Percentiles rank a stretch among this genome's conserved stretches.
phyloP scores from a whole-genome alignment of 2,113 vertebrate genomes.

The Dicrurus megarhynchus region DNA sequence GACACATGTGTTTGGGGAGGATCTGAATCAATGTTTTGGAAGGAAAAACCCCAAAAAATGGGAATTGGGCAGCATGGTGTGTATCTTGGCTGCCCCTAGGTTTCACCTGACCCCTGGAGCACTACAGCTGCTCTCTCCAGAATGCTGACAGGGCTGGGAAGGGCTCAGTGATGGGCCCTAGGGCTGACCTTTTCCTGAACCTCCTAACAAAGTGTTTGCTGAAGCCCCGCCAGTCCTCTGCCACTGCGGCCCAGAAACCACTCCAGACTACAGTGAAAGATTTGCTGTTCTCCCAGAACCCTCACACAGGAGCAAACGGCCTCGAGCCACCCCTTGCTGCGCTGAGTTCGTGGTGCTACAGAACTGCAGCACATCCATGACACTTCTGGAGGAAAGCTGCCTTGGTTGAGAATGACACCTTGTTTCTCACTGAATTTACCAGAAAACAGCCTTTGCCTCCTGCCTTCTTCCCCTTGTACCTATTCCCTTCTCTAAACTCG shows the following conservation, averaged over 20 bases:
- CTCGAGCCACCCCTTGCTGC: not conserved
- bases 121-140: not conserved
- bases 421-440: not conserved
- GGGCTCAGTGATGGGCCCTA: not conserved
- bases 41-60: not conserved
- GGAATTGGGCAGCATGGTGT: not conserved
- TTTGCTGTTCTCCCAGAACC: not conserved
- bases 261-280: not conserved
- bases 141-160: not conserved
- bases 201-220: not conserved
- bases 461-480: not conserved
- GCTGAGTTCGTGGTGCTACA: not conserved
- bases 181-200: conserved; percentile 7
- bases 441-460: not conserved
- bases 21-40: not conserved
- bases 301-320: not conserved
- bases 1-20: not conserved
- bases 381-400: not conserved
- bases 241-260: not conserved
- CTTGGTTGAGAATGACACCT: not conserved
- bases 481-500: not conserved
- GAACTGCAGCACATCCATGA: not conserved
- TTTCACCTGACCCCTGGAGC: conserved; percentile 22
- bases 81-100: not conserved
- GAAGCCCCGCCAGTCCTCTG: not conserved